phyloP scores from a whole-genome alignment of 2,888 invertebrate genomes.

The Pomacea canaliculata region DNA sequence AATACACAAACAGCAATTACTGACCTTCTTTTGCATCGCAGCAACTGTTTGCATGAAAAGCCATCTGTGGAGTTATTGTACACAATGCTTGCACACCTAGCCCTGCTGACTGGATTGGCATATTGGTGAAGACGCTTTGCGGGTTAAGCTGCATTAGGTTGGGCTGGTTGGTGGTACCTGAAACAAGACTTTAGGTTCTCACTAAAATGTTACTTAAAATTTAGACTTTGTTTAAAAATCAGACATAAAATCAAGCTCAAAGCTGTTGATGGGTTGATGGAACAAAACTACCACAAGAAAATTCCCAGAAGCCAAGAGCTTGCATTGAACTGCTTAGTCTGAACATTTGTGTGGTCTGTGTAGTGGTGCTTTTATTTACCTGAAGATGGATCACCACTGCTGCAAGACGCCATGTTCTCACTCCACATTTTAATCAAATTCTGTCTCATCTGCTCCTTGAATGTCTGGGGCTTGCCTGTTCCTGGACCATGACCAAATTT shows the following conservation, averaged over 20 bases:
- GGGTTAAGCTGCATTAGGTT: slow-evolving; percentile 53
- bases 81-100: slow-evolving; percentile 32
- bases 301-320: no score
- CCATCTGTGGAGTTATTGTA: slow-evolving; percentile 68
- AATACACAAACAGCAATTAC: not conserved
- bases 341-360: no score
- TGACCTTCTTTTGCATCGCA: slow-evolving; percentile 68
- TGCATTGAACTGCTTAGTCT: no score
- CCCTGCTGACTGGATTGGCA: slow-evolving; percentile 3
- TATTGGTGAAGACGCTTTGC: slow-evolving; percentile 36
- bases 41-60: slow-evolving; percentile 70
- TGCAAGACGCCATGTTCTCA: slow-evolving; percentile 6
- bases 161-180: not conserved
- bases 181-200: not conserved
- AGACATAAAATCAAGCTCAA: no score
- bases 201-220: no score
- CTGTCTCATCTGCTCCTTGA: slow-evolving; percentile 65
- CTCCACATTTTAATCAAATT: slow-evolving; percentile 43
- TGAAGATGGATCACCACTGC: not conserved
- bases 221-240: no score
- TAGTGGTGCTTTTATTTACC: no score
- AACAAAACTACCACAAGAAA: no score
- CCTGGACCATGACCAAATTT: slow-evolving; percentile 30
- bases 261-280: no score
- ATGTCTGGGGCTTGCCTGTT: slow-evolving; percentile 54